Evolutionary conservation across 1,140 invertebrate species (phyloP).

Genomic region (Bathynomus jamesi): DNA sequence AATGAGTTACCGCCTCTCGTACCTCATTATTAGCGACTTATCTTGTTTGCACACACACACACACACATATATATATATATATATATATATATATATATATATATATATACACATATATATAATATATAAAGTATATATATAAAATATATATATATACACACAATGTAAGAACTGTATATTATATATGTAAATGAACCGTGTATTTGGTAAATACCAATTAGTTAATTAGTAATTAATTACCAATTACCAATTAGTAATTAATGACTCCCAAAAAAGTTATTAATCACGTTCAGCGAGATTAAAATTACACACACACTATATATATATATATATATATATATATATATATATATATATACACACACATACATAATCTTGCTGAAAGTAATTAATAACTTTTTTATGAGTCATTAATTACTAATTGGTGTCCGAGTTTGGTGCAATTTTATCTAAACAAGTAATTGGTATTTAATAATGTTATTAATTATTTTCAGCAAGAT

Average conservation of each 20-base stretch:
- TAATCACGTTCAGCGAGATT: background rate
- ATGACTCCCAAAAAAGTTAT: background rate
- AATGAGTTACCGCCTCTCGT: too few relatives aligned
- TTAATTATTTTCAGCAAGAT: too few relatives aligned
- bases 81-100: background rate
- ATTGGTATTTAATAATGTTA: too few relatives aligned
- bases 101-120: background rate
- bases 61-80: background rate
- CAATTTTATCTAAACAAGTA: too few relatives aligned
- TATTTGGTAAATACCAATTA: too few relatives aligned
- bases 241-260: background rate
- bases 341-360: background rate
- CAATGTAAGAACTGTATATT: background rate
- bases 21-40: background rate
- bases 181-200: background rate
- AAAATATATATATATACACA: too few relatives aligned
- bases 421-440: too few relatives aligned
- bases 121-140: background rate
- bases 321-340: background rate
- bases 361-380: background rate
- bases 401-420: too few relatives aligned
- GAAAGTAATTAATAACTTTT: too few relatives aligned
- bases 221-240: background rate
- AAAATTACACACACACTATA: background rate
- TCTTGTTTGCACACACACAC: background rate